Conservation (phyloP, 2,888 invertebrate species). For the Drosophila mimica region DNA sequence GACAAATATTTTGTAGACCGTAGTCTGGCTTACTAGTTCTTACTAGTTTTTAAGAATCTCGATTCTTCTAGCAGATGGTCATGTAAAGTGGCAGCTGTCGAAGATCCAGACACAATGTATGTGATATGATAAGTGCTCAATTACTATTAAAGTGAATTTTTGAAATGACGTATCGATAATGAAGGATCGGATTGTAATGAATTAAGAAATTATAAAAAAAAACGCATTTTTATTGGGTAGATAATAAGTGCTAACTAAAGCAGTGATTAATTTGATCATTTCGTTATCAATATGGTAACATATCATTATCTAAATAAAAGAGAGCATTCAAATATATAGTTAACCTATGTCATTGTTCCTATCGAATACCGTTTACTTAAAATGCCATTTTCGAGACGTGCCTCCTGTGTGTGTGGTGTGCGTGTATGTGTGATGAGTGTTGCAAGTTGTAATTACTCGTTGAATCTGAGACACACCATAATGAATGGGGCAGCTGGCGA, state of each 20-base stretch:
- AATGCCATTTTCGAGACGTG: constrained; percentile 18
- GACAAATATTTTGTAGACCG: background rate
- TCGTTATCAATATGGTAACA: background rate
- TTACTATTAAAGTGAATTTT: background rate
- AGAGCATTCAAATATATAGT: background rate
- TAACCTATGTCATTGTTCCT: background rate
- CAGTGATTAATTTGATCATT: background rate
- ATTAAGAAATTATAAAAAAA: background rate
- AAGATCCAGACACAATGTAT: background rate
- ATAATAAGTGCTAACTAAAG: background rate
- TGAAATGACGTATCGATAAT: background rate
- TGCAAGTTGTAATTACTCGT: constrained; percentile 61
- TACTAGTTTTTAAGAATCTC: background rate
- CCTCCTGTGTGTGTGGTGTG: constrained; percentile 3
- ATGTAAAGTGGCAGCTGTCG: constrained; percentile 35
- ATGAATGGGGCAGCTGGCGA: constrained; percentile 50
- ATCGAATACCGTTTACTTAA: background rate
- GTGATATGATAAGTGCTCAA: constrained; percentile 1
- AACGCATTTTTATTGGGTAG: background rate
- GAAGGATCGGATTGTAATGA: background rate
- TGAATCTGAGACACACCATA: constrained; percentile 65
- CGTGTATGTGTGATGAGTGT: background rate
- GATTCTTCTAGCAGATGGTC: constrained; percentile 10
- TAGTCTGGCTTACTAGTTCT: background rate
- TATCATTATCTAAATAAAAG: constrained; percentile 6